Base-by-base conservation (phyloP, 1,140 invertebrate genomes). In the Tetramorium simillimum region DNA sequence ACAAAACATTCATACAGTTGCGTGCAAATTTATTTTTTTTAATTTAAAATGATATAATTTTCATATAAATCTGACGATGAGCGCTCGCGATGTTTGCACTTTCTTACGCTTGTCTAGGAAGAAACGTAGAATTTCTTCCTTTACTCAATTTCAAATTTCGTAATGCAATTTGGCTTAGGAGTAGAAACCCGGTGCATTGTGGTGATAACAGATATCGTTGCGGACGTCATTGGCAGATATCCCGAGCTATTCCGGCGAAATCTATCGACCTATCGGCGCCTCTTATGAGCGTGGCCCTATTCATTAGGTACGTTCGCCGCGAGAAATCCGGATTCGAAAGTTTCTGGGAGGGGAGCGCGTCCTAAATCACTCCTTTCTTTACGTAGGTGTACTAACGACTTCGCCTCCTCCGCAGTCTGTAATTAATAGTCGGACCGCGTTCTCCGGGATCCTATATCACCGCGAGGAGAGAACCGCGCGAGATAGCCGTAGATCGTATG, bases 371-470 rank as follows among this genome's bases (percentile, higher is more conserved):
- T 87, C 86, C 70, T 88, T 93, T 88, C 86, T 90, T 92, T 87
- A 87, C 92, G 92, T 90, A 90, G 86, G 91, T 88, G 89, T 81
- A 65, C 91, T 92, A 92, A 92, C 88, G 91, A 90, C 88, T 87
- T 67, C 72, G 89, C 85, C 84, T 88, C 87, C 88, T 91, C 85
- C 75, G 84, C 88, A 62, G 89, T n/a, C 78, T 91, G 92, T 91
- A 89, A 92, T 92, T 92, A 92, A 92, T 92, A 88, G 89, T 87
- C 62, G 56, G 77, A 70, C 70, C 87, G 78, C 77, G 78, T 67
- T 86, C 85, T 82, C 14, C 78, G 33, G 65, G 88, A 90, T 90
- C 73, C 78, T 89, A 87, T 89, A 87, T 90, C 88, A 86, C 80
- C 53, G 75, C 21, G 60, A 9, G 18, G 33, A 24, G 58, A 65